These are phyloP conservation scores for Pteruthius melanotis DNA, from an alignment of 2,113 vertebrate genomes.

Conservation along the genomic window DNA sequence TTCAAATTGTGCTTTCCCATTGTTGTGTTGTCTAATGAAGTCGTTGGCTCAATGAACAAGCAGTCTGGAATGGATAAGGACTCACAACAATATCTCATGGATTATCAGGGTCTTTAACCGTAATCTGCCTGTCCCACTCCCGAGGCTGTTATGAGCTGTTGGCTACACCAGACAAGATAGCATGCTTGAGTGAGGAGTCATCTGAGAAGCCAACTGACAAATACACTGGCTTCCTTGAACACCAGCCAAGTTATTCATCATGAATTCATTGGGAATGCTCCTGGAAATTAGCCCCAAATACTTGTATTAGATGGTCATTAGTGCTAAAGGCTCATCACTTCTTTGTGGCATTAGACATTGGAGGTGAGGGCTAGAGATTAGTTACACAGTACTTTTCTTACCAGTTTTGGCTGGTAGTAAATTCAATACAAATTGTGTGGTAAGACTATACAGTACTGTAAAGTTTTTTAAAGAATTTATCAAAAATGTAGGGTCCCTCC, in stretches of 20 bases:
- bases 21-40: constrained; percentile 28
- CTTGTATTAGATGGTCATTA: neutral
- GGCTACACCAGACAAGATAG: neutral
- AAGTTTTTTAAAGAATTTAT: neutral
- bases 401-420: neutral
- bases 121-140: constrained; percentile 43
- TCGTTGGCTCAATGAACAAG: constrained; percentile 76
- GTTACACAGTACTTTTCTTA: neutral
- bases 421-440: neutral
- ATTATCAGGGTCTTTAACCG: neutral
- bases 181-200: neutral
- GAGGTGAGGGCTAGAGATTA: neutral
- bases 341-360: neutral
- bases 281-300: neutral
- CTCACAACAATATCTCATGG: neutral
- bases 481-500: neutral
- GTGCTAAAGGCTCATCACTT: neutral
- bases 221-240: neutral
- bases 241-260: neutral
- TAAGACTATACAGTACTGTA: neutral
- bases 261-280: neutral
- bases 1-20: constrained; percentile 70
- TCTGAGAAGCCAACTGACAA: neutral
- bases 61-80: constrained; percentile 81
- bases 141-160: neutral